Base-by-base conservation (phyloP, 2,797 vertebrate species). In the Notamacropus eugenii region DNA sequence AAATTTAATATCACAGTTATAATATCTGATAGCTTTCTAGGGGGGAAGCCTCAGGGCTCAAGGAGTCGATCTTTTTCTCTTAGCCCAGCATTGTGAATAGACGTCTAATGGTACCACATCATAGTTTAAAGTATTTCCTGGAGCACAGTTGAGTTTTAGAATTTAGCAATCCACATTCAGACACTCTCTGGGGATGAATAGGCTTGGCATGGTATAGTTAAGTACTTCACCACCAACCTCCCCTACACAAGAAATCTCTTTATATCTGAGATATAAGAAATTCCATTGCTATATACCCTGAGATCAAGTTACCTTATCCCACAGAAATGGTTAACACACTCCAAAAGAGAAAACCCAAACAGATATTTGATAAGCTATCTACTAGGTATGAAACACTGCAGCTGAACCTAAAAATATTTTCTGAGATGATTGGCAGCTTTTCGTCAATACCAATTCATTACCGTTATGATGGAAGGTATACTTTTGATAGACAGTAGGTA, bases 341-440 rank as follows among this genome's bases (percentile, higher is more conserved):
- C 93, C 92, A 94, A 97, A 91, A 90, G 92, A 93, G 92, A 96
- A 91, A 95, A 96, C 91, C 40, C 95, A 97, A 94, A 95, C 40
- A 97, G 96, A 96, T 93, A 95, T 94, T 82, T 95, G 97, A 97
- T 97, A 96, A 97, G 92, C 93, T 94, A 94, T 96, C 96, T 97
- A 92, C 90, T 24, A 5, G 57, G 92, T 92, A 93, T 95, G 92
- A 87, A 56, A 90, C 90, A 91, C 34, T 0, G 56, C 59, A 93
- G 92, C 92, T 94, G 96, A 96, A 94, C 95, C 90, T 93, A 94
- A 95, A 94, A 92, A 50, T 28, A 57, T 95, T 93, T 96, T 95
- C 93, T 55, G 19, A 95, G 94, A 93, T 96, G 96, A 97, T 10
- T 96, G 95, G 34, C 97, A 95, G 93, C 55, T 96, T 93, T 95